Evolutionary conservation across 2,888 invertebrate genomes (phyloP).

Genomic region (Hydraecia micacea): DNA sequence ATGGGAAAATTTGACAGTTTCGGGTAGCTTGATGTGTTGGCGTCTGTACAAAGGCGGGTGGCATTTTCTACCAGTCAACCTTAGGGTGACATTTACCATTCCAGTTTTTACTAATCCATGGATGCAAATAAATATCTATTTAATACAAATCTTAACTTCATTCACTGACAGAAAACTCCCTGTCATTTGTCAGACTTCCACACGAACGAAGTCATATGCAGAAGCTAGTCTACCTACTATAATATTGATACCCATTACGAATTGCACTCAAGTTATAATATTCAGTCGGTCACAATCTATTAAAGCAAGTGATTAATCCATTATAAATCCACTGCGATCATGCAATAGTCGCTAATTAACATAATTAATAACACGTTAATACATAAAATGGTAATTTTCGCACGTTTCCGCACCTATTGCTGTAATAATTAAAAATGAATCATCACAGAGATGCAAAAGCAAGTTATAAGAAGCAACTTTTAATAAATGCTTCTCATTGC

Average conservation of each 20-base stretch:
- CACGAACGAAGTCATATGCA: background rate
- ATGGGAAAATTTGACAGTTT: too few species aligned
- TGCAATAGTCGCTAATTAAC: constrained; percentile 45
- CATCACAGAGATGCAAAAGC: constrained; percentile 11
- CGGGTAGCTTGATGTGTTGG: too few species aligned
- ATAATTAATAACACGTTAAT: constrained; percentile 40
- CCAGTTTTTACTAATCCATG: background rate
- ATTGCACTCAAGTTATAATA: constrained; percentile 3
- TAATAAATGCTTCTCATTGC: background rate
- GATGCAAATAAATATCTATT: background rate
- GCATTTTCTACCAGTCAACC: too few species aligned
- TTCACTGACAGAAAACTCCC: background rate
- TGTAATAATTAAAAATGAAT: constrained; percentile 27
- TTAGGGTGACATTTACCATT: background rate
- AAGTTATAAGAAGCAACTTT: background rate
- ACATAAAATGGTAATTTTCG: constrained; percentile 43
- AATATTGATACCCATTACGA: background rate
- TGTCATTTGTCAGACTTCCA: too few species aligned
- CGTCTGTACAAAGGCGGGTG: too few species aligned
- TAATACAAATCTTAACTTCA: background rate
- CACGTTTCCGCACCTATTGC: constrained; percentile 38
- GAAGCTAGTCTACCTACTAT: background rate
- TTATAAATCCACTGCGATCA: constrained; percentile 23
- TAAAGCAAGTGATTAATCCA: constrained; percentile 20
- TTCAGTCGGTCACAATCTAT: constrained; percentile 22